phyloP scores from a whole-genome alignment of 2,797 vertebrate genomes.

The Tadarida brasiliensis region DNA sequence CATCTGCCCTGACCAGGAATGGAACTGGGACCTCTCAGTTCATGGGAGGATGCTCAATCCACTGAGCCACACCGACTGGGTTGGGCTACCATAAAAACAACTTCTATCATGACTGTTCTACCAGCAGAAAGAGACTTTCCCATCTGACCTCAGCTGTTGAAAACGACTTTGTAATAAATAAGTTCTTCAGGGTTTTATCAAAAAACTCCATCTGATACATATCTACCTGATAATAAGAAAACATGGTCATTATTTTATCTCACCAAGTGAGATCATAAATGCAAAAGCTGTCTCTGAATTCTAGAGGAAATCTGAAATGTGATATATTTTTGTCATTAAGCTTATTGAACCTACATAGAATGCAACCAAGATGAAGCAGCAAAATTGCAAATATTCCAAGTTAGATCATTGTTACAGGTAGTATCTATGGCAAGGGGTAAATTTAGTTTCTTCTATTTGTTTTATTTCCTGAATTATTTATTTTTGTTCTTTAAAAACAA shows the following conservation, averaged over 20 bases:
- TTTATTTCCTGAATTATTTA: constrained; percentile 70
- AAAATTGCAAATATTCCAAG: constrained; percentile 11
- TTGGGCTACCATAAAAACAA: not conserved
- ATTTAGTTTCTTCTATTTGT: constrained; percentile 56
- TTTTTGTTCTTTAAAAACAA: constrained; percentile 67
- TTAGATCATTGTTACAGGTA: constrained; percentile 19
- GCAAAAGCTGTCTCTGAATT: not conserved
- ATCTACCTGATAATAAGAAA: constrained; percentile 11
- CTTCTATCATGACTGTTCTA: not conserved
- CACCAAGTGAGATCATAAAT: constrained; percentile 23
- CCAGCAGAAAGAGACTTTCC: not conserved
- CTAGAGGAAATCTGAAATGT: not conserved
- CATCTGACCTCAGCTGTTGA: not conserved
- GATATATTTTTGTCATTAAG: constrained; percentile 1
- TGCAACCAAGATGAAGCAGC: not conserved
- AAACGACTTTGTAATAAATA: not conserved
- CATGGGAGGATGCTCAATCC: too few relatives aligned
- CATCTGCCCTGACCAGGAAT: too few relatives aligned
- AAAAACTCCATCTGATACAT: not conserved
- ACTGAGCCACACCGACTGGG: too few relatives aligned
- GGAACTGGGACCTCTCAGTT: too few relatives aligned
- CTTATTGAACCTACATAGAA: not conserved
- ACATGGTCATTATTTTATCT: not conserved
- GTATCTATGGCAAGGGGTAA: constrained; percentile 4
- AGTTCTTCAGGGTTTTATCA: not conserved